Conservation (phyloP, 2,888 invertebrate genomes). For the Andricus quercusramuli region DNA sequence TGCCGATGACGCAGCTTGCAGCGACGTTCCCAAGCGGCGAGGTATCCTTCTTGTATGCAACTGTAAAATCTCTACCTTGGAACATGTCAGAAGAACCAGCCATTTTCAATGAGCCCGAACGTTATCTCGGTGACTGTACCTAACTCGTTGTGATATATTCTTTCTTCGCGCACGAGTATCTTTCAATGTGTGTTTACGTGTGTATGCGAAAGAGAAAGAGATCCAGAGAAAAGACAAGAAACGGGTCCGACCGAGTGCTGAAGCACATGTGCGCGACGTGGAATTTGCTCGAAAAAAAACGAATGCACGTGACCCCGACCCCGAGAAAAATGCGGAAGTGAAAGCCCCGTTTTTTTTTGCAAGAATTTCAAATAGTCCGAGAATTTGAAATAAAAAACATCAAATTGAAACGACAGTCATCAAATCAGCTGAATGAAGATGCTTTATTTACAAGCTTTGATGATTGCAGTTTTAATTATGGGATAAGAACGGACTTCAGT, state of each 20-base stretch:
- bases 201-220: conserved; percentile 27
- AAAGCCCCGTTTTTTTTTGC: not conserved
- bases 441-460: not conserved
- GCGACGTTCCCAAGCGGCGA: conserved; percentile 77
- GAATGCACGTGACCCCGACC: conserved; percentile 11
- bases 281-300: conserved; percentile 16
- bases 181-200: conserved; percentile 1
- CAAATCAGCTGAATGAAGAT: not conserved
- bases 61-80: conserved; percentile 70
- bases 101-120: conserved; percentile 58
- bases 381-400: not conserved
- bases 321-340: conserved; percentile 25
- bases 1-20: conserved; percentile 79
- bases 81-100: conserved; percentile 68
- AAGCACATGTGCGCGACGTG: conserved; percentile 6
- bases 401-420: not conserved
- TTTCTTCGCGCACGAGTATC: not conserved
- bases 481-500: not conserved
- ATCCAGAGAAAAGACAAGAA: conserved; percentile 23
- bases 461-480: not conserved
- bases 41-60: conserved; percentile 76
- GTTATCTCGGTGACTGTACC: conserved; percentile 45
- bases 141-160: not conserved
- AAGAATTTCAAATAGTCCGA: not conserved
- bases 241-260: conserved; percentile 8